Conservation (phyloP, 2,797 vertebrate genomes). For the Sebastes trivittatus region DNA sequence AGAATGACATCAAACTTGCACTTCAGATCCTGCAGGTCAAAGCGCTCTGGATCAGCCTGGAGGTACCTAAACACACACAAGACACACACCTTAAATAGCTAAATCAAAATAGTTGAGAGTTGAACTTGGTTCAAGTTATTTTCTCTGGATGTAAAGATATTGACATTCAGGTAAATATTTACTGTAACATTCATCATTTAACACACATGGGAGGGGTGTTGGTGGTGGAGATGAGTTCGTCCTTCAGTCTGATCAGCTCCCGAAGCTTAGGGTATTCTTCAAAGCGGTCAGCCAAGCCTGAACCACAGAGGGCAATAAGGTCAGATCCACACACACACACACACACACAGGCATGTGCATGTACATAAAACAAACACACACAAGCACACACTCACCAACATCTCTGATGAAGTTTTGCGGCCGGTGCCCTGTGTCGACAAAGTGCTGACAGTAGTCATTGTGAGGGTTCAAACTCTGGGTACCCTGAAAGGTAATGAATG, state of each 20-base stretch:
- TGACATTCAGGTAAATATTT: background rate
- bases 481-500: conserved; percentile 80
- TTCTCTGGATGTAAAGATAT: background rate
- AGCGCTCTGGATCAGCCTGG: conserved; percentile 93
- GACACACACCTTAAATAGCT: background rate
- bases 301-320: background rate
- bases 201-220: conserved; percentile 97
- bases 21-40: conserved; percentile 93
- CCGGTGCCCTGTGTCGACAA: conserved; percentile 96
- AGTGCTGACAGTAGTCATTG: conserved; percentile 99
- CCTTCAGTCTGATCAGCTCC: conserved; percentile 96
- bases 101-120: background rate
- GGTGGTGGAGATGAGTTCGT: conserved; percentile 93
- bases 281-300: conserved; percentile 96
- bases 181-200: background rate
- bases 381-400: conserved; percentile 86
- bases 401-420: conserved; percentile 99
- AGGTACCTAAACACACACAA: conserved; percentile 87
- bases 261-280: conserved; percentile 98
- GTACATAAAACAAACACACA: background rate
- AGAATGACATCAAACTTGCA: conserved; percentile 98
- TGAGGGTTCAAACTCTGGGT: conserved; percentile 98
- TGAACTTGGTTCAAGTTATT: background rate
- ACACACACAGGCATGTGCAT: background rate
- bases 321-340: background rate